These are phyloP conservation scores for Protonibea diacanthus DNA, from an alignment of 2,797 vertebrate species.

Conservation along the genomic window DNA sequence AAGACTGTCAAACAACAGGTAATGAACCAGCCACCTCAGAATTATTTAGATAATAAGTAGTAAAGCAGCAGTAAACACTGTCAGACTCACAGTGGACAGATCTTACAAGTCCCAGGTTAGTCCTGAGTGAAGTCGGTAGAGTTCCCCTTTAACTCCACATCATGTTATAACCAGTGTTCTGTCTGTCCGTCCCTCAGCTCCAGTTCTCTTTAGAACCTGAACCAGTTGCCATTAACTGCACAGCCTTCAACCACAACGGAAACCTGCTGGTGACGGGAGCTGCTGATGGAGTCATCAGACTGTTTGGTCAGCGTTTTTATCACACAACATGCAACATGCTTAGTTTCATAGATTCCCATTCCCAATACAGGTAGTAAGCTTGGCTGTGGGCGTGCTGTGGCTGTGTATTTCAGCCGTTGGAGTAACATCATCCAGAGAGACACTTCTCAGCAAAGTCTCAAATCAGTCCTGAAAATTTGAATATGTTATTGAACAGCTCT, in stretches of 20 bases:
- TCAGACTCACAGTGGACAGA: neutral
- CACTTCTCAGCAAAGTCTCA: no score
- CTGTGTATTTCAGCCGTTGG: no score
- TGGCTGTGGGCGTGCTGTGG: no score
- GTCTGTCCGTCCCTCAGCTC: conserved; percentile 82
- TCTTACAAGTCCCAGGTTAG: no score
- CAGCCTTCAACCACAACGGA: conserved; percentile 98
- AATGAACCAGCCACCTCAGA: conserved; percentile 2
- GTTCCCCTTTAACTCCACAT: neutral
- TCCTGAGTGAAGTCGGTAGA: no score
- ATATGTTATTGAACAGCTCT: neutral
- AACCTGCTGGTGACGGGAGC: conserved; percentile 97
- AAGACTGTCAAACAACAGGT: conserved; percentile 99
- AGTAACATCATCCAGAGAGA: no score
- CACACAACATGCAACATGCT: neutral
- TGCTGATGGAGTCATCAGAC: conserved; percentile 93
- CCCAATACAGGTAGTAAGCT: no score
- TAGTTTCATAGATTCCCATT: neutral
- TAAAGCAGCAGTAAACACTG: neutral
- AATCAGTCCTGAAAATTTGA: neutral
- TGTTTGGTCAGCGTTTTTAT: conserved; percentile 88
- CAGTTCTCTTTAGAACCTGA: conserved; percentile 95
- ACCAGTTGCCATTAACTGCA: conserved; percentile 97
- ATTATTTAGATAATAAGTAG: neutral
- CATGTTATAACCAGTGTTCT: neutral